Conservation (phyloP, 2,797 vertebrate genomes). For the Aplochiton taeniatus region DNA sequence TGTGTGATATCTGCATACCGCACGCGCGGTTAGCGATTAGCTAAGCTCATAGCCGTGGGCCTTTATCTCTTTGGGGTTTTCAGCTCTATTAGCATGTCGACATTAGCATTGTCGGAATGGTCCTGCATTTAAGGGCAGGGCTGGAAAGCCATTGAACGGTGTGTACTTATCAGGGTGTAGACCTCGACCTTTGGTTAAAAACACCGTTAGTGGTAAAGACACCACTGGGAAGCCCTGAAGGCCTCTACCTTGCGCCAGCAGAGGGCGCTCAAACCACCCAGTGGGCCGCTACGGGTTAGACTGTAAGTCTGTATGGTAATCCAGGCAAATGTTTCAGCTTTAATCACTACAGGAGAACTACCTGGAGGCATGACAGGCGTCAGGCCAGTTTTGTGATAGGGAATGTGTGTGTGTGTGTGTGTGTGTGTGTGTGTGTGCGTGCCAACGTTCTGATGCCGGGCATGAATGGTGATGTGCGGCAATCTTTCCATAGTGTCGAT, state of each 20-base stretch:
- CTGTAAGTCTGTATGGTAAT: background rate
- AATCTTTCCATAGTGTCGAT: slow-evolving; percentile 28
- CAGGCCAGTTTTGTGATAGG: too few relatives aligned
- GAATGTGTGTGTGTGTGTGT: too few relatives aligned
- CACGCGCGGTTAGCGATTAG: slow-evolving; percentile 33
- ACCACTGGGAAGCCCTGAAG: too few relatives aligned
- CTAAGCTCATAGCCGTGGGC: slow-evolving; percentile 35
- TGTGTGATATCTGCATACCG: slow-evolving; percentile 22
- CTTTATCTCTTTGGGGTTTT: slow-evolving; percentile 37
- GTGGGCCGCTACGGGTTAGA: background rate
- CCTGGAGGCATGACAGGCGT: too few relatives aligned
- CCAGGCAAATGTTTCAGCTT: too few relatives aligned
- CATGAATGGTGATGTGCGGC: slow-evolving; percentile 18
- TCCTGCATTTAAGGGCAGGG: slow-evolving; percentile 23
- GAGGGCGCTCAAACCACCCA: slow-evolving; percentile 21
- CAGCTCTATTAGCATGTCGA: slow-evolving; percentile 16
- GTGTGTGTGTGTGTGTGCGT: background rate
- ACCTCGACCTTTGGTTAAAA: too few relatives aligned
- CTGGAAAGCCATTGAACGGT: too few relatives aligned
- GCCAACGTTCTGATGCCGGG: too few relatives aligned
- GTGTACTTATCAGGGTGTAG: too few relatives aligned
- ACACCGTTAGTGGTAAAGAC: too few relatives aligned
- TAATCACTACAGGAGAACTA: too few relatives aligned
- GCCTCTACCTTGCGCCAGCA: slow-evolving; percentile 11
- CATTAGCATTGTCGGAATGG: slow-evolving; percentile 8